phyloP scores from a whole-genome alignment of 2,113 vertebrate species.

The Mesitornis unicolor region DNA sequence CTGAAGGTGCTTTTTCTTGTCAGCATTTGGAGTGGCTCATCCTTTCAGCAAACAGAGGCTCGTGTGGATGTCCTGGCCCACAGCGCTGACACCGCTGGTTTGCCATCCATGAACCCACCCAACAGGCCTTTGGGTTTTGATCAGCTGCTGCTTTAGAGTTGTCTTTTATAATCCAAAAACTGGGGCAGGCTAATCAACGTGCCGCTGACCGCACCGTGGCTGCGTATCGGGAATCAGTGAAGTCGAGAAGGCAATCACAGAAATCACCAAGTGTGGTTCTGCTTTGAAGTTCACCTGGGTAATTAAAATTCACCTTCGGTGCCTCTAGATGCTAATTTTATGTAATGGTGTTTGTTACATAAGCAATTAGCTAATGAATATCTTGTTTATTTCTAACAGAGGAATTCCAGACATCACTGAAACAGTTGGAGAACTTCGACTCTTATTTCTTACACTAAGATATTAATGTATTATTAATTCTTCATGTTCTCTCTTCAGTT shows the following conservation, averaged over 20 bases:
- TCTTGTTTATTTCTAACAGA: not conserved
- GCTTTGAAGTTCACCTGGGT: conserved; percentile 6
- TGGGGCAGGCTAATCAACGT: not conserved
- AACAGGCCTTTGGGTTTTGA: not conserved
- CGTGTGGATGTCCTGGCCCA: not conserved
- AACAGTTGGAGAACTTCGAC: not conserved
- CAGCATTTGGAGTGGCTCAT: not conserved
- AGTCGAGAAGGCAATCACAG: not conserved
- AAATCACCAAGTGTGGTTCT: not conserved
- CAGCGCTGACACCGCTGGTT: not conserved
- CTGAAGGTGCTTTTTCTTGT: not conserved
- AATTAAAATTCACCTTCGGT: not conserved
- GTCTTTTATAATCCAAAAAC: not conserved
- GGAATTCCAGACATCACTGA: not conserved
- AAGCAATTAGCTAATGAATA: conserved; percentile 22
- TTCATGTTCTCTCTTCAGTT: not conserved
- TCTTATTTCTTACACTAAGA: not conserved
- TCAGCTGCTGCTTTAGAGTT: not conserved
- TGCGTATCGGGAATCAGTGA: not conserved
- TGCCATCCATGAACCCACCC: not conserved
- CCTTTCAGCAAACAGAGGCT: not conserved
- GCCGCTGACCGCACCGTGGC: not conserved
- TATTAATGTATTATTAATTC: not conserved
- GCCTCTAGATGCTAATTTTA: not conserved
- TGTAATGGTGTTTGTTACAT: conserved; percentile 33